phyloP scores from a whole-genome alignment of 2,113 vertebrate genomes.

The Cyphomyrus plagiostoma region DNA sequence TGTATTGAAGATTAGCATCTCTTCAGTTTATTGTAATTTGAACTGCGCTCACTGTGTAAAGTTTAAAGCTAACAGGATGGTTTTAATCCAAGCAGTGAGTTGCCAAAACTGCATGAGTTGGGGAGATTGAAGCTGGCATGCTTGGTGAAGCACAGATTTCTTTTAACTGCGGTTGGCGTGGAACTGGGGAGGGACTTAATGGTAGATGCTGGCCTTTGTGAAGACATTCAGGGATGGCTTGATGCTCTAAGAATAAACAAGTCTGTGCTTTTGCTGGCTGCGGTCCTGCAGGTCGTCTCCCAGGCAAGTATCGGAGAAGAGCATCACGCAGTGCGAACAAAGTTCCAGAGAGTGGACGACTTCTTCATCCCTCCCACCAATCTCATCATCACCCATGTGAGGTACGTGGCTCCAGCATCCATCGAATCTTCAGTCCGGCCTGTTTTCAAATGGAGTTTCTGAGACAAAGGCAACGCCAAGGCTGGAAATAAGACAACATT shows the following conservation, averaged over 20 bases:
- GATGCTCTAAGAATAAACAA: background rate
- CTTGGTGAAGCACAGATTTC: background rate
- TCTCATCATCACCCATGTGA: slow-evolving; percentile 94
- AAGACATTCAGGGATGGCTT: background rate
- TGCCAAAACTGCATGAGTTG: background rate
- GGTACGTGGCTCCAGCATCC: slow-evolving; percentile 58
- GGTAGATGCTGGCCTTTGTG: background rate
- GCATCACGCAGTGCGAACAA: slow-evolving; percentile 66
- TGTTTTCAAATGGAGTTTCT: background rate
- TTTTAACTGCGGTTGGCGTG: background rate
- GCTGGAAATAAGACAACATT: background rate
- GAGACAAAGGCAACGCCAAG: background rate
- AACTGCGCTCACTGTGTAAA: background rate
- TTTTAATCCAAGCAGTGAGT: background rate
- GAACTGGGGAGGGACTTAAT: background rate
- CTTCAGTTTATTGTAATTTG: background rate
- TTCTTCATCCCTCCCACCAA: slow-evolving; percentile 94
- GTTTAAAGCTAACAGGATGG: background rate
- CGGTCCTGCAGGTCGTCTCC: slow-evolving; percentile 70
- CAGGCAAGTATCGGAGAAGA: slow-evolving; percentile 79
- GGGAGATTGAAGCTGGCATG: background rate
- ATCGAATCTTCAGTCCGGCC: background rate
- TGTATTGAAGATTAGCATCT: background rate
- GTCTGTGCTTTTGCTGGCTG: background rate
- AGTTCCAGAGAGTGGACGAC: slow-evolving; percentile 76